These are phyloP conservation scores for Aphis craccivora DNA, from an alignment of 1,140 invertebrate species.

Conservation along the genomic window DNA sequence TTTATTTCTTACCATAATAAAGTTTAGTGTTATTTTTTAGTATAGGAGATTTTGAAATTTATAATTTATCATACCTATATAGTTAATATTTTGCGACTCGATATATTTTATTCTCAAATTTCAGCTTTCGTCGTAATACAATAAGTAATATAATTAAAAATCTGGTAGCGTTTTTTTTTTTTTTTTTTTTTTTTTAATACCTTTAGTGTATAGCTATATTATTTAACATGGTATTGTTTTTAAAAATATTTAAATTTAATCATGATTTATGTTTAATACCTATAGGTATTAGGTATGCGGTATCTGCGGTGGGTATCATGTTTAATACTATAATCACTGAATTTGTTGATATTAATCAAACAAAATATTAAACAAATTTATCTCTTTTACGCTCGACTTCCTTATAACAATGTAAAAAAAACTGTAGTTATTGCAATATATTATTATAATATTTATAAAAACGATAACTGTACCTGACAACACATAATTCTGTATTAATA, in stretches of 20 bases:
- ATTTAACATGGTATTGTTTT: background rate
- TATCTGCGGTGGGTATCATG: background rate
- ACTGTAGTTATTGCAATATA: background rate
- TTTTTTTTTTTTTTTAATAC: background rate
- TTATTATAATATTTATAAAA: background rate
- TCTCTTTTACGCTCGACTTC: background rate
- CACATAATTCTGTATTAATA: background rate
- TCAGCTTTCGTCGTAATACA: background rate
- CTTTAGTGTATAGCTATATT: background rate
- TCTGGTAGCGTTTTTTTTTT: background rate
- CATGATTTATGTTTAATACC: background rate
- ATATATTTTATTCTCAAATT: background rate
- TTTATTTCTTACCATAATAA: too few relatives aligned
- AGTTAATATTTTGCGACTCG: background rate
- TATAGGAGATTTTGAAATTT: background rate
- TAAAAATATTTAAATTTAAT: background rate
- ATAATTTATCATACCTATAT: background rate
- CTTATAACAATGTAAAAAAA: background rate
- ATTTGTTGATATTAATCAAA: constrained; percentile 11
- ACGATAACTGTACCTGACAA: background rate
- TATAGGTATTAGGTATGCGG: background rate
- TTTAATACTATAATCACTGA: background rate
- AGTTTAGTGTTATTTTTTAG: background rate
- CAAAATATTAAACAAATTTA: background rate
- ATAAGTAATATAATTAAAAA: background rate